Percentiles rank a stretch among this genome's conserved stretches.
phyloP scores from a whole-genome alignment of 2,113 vertebrate species.

The Pedionomus torquatus region DNA sequence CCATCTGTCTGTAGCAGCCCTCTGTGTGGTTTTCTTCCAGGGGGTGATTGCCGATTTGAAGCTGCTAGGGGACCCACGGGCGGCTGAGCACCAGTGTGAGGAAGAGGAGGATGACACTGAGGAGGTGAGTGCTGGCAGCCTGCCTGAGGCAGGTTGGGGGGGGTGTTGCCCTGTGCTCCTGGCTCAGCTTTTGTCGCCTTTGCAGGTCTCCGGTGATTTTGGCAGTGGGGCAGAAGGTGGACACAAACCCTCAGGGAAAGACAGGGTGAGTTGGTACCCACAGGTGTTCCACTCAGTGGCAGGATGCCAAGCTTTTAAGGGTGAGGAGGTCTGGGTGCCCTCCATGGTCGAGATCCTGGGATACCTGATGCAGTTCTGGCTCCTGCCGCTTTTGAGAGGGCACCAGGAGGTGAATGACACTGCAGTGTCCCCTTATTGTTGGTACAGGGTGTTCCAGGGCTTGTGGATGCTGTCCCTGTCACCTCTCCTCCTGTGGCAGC shows the following conservation, averaged over 20 bases:
- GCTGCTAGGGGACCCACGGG: conserved; percentile 81
- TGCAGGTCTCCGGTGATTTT: conserved; percentile 84
- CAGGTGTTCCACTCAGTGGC: fast-evolving
- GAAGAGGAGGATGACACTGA: conserved; percentile 89
- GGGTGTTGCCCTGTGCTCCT: fast-evolving
- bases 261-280: conserved; percentile 7
- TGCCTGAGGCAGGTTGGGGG: fast-evolving
- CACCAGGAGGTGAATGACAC: fast-evolving
- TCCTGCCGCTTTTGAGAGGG: background rate
- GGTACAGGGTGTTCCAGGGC: conserved; percentile 35
- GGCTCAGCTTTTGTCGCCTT: background rate
- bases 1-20: background rate
- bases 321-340: background rate
- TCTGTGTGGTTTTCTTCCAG: conserved; percentile 42
- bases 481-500: conserved; percentile 59
- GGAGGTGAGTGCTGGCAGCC: conserved; percentile 74
- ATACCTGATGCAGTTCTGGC: fast-evolving
- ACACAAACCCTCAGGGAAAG: background rate
- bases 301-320: background rate
- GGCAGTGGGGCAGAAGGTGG: conserved; percentile 80
- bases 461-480: conserved; percentile 61
- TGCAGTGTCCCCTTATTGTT: fast-evolving
- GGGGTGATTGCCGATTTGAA: conserved; percentile 87
- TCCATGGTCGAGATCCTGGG: fast-evolving
- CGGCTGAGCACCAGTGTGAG: conserved; percentile 83